Evolutionary conservation across 2,888 invertebrate species (phyloP), one percentile per base, ranked within the genome.

Genomic region (Clepsis dumicolana): DNA sequence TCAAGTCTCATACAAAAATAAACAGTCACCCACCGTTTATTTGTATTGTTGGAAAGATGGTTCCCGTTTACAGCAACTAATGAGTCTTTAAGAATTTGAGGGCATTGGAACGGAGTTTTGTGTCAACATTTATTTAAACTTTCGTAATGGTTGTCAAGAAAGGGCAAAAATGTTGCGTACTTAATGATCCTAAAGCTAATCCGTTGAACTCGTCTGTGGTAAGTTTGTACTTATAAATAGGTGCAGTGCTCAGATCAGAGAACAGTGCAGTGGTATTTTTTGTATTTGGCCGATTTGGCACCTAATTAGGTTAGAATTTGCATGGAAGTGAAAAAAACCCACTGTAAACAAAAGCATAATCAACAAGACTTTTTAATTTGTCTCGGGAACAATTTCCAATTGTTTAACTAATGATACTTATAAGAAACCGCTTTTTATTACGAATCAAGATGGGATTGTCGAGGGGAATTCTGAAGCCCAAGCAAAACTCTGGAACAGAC

Each of bases 1-100:
- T 87, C 85, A 85, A 86, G 81, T 85, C 82, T 83, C 83, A 85
- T 84, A 86, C 86, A 85, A 88, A 91, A 91, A 90, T 90, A 91
- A 91, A 91, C 87, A 89, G 85, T 86, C 87, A 83, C 82, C 87
- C 84, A 77, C 82, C 81, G 85, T 88, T 85, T 90, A 85, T 91
- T 91, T 91, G 86, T 88, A 85, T 80, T 89, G 86, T 86, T 80
- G 83, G 84, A 82, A 83, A 83, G 85, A 84, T 80, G 84, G 80
- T 79, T 80, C 78, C 78, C 75, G 80, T 83, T 80, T 82, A 82
- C 81, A 80, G 80, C 78, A 85, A 88, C 86, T 88, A 86, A 88
- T 85, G 85, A 87, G 76, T 87, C 85, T 85, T 87, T 84, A 82
- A 86, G 85, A 86, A 88, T 86, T 85, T 82, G 80, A 76, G 79